These are phyloP conservation scores for Notarius lentiginosus DNA, from an alignment of 2,113 vertebrate species.

Conservation along the genomic window DNA sequence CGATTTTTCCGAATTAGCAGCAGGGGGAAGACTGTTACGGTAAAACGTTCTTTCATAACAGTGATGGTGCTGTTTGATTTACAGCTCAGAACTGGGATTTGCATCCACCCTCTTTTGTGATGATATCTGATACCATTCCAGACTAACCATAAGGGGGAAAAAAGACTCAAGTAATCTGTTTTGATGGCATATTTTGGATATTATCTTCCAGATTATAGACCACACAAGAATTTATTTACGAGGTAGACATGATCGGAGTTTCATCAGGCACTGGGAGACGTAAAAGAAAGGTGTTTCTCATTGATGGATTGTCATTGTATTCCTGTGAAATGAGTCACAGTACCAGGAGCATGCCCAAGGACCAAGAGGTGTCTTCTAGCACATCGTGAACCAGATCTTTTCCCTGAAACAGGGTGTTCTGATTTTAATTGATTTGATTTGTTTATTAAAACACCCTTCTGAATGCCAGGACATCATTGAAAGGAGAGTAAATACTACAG, in stretches of 20 bases:
- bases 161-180: not conserved
- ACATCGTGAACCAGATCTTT: not conserved
- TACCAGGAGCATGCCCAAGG: slow-evolving; percentile 4
- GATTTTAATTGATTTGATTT: not conserved
- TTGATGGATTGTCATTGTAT: not conserved
- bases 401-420: slow-evolving; percentile 35
- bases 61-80: slow-evolving; percentile 32
- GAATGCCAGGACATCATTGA: slow-evolving; percentile 5
- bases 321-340: slow-evolving; percentile 20
- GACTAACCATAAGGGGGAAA: not conserved
- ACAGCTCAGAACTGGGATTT: not conserved
- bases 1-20: not conserved
- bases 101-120: slow-evolving; percentile 25
- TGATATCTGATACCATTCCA: not conserved
- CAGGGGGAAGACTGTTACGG: not conserved
- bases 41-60: not conserved
- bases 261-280: not conserved
- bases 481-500: slow-evolving; percentile 26
- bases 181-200: not conserved
- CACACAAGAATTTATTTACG: not conserved
- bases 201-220: not conserved
- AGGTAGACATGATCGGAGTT: not conserved
- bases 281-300: slow-evolving; percentile 36
- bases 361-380: not conserved
- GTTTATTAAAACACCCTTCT: not conserved